Base-by-base conservation (phyloP, 1,140 invertebrate species). In the Drosophila sp. region DNA sequence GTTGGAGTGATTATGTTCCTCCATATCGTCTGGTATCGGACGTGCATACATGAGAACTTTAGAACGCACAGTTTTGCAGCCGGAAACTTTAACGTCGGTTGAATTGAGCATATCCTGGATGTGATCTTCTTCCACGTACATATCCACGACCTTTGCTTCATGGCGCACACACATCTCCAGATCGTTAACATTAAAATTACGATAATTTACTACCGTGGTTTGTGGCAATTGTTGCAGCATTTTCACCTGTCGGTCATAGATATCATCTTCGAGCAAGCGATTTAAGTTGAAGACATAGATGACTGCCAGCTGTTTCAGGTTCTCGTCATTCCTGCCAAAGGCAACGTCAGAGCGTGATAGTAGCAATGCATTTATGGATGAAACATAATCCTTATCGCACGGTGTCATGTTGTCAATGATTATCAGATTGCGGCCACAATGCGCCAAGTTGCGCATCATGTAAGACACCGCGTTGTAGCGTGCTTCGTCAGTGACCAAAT, bases 381-480 rank as follows among this genome's bases (percentile, higher is more conserved):
- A 0, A 4, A 80, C 57, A 16, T 64, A 69, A 1, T 58, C 36
- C 6, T 21, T 1, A 63, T 82, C 76, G 0, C 18, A 21, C 0
- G 58, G 21, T 2, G 65, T n/a, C 69, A 82, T 64, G 32, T 84
- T 79, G 14, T 84, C 81, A 9, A 84, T 72, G 13, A 84, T 9
- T 2, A 82, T 21, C 8, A 84, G 38, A 62, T 81, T 79, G n/a
- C 73, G 76, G 1, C 81, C 81, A 16, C 81, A 84, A 9, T 66
- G 13, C 0, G 40, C 41, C 21, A 81, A n/a, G 0, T 61, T 51
- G 1, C 16, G 7, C 3, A 63, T 58, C 18, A 64, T 34, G 2
- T 13, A 11, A 2, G 4, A 4, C 0, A 63, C 21, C 0, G 2
- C 6, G 2, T 46, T 6, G 7, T 51, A n/a, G 36, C 65, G 57